Percentiles rank a stretch among this genome's conserved stretches.
Evolutionary conservation across 2,888 invertebrate genomes (phyloP).

Genomic region (Drosophila eohydei): DNA sequence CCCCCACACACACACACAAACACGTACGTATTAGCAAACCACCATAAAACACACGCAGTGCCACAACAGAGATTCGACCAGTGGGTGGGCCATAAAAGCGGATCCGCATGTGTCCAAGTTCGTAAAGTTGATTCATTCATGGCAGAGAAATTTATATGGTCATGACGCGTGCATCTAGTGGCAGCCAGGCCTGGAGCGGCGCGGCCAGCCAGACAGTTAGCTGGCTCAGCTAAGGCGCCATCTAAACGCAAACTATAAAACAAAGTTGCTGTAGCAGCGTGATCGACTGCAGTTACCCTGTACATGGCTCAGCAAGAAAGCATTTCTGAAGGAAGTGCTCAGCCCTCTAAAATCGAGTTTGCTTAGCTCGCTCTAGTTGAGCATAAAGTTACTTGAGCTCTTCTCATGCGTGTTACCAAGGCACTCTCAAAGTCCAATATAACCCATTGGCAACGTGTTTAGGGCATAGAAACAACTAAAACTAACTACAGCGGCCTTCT

Average conservation of each 20-base stretch:
- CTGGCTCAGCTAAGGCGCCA: constrained; percentile 2
- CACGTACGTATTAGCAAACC: constrained; percentile 21
- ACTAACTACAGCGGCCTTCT: constrained; percentile 36
- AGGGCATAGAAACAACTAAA: constrained; percentile 43
- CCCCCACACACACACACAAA: constrained; percentile 26
- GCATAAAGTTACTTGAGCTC: too few species aligned
- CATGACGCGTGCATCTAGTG: constrained; percentile 50
- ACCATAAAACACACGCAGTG: constrained; percentile 49
- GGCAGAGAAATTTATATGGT: constrained; percentile 73
- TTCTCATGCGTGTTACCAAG: neutral
- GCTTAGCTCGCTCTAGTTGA: too few species aligned
- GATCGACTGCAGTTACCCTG: constrained; percentile 4
- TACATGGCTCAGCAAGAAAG: neutral
- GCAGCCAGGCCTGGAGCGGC: neutral
- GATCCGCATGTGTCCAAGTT: constrained; percentile 70
- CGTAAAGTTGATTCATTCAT: constrained; percentile 80
- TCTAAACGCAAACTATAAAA: constrained; percentile 9
- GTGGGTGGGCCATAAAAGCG: constrained; percentile 70
- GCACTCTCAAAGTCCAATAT: neutral
- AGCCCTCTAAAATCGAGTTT: too few species aligned
- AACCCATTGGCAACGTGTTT: neutral
- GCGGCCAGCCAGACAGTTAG: neutral
- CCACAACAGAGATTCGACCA: constrained; percentile 30
- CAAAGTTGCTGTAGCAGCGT: neutral
- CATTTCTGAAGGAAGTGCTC: neutral